phyloP scores from a whole-genome alignment of 2,797 vertebrate species.

The Tolypeutes matacus region DNA sequence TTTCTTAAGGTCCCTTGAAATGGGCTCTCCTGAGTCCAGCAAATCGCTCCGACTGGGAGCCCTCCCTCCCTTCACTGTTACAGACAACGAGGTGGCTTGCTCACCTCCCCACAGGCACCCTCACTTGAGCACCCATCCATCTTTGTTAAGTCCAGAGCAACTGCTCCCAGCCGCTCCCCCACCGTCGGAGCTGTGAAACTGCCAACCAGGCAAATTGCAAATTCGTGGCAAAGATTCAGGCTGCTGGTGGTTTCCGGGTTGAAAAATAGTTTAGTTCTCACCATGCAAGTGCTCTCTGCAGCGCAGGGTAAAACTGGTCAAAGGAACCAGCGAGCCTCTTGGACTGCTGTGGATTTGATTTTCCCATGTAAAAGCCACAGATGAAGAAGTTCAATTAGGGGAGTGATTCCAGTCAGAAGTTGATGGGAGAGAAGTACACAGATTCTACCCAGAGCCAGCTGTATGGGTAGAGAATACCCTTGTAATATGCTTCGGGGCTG shows the following conservation, averaged over 20 bases:
- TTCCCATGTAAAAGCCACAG: neutral
- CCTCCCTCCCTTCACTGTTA: neutral
- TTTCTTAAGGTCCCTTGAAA: neutral
- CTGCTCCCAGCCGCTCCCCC: rapidly evolving
- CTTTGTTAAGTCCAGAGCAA: neutral
- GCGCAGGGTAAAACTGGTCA: neutral
- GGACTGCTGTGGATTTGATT: neutral
- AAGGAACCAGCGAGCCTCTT: neutral
- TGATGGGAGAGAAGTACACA: neutral
- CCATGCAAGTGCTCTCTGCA: neutral
- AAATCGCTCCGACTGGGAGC: neutral
- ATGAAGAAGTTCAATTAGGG: neutral
- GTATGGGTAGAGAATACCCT: rapidly evolving
- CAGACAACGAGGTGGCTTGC: rapidly evolving
- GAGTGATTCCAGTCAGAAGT: neutral
- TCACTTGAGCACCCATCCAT: neutral
- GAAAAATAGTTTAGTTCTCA: neutral
- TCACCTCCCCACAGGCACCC: neutral
- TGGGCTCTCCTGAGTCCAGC: neutral
- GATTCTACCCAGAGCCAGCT: neutral
- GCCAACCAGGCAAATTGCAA: neutral
- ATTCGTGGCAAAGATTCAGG: conserved; percentile 1
- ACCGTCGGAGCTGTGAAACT: neutral
- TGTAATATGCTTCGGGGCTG: neutral
- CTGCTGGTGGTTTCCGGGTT: neutral